These are phyloP conservation scores for Dasypus novemcinctus DNA, from an alignment of 2,113 vertebrate genomes.

Conservation along the genomic window DNA sequence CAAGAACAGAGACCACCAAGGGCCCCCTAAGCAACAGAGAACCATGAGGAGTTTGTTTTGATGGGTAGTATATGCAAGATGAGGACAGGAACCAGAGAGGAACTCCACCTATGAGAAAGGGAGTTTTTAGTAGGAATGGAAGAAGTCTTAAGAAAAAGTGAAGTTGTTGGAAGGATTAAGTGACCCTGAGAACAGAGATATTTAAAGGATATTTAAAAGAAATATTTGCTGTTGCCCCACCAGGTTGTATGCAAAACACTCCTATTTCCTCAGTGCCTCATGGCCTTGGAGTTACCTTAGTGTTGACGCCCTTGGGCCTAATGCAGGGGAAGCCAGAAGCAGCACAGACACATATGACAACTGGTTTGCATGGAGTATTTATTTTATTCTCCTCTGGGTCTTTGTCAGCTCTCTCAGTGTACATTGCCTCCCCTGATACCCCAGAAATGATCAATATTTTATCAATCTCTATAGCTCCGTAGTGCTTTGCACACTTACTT, in stretches of 20 bases:
- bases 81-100: background rate
- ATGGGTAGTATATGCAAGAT: background rate
- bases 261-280: background rate
- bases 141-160: background rate
- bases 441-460: background rate
- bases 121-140: background rate
- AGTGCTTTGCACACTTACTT: background rate
- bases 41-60: background rate
- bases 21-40: background rate
- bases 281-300: background rate
- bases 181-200: background rate
- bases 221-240: background rate
- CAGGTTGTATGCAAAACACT: background rate
- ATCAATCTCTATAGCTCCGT: background rate
- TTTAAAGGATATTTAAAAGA: background rate
- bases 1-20: background rate
- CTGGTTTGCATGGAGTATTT: background rate
- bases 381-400: background rate
- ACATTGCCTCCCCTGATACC: background rate
- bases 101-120: background rate
- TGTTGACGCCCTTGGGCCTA: background rate
- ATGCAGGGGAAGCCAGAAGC: rapidly evolving
- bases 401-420: background rate
- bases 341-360: background rate
- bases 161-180: background rate